These are phyloP conservation scores for Plebejus argus DNA, from an alignment of 2,888 invertebrate genomes.

Conservation along the genomic window DNA sequence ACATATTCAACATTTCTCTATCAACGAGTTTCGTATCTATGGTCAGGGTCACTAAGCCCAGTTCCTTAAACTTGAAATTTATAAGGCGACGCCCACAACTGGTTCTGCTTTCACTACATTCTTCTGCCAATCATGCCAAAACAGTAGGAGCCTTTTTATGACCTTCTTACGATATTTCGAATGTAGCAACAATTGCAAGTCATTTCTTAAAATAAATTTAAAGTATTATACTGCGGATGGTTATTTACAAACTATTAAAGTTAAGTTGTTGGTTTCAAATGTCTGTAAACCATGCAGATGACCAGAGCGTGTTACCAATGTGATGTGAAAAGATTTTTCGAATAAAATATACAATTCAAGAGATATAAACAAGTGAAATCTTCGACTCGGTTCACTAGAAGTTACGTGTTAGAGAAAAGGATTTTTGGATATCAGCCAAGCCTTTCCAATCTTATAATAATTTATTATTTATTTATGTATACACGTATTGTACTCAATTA, in stretches of 20 bases:
- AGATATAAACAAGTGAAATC: not conserved
- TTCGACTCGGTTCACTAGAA: not conserved
- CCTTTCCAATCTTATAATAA: not conserved
- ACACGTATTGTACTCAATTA: not conserved
- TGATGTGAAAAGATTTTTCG: not conserved
- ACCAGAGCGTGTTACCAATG: too few species aligned
- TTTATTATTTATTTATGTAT: not conserved
- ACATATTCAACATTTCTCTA: slow-evolving; percentile 1
- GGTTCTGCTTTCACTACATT: slow-evolving; percentile 5
- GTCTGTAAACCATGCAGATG: not conserved
- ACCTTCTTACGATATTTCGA: not conserved
- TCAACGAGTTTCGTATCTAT: not conserved
- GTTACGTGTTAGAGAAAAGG: not conserved
- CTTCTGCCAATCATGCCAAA: not conserved
- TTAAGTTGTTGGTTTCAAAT: not conserved
- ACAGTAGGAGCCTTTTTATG: not conserved
- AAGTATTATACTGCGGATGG: too few species aligned
- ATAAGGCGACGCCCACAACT: not conserved
- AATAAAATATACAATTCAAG: not conserved
- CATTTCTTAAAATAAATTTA: too few species aligned
- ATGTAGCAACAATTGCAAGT: too few species aligned
- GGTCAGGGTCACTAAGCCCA: not conserved
- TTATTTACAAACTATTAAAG: not conserved
- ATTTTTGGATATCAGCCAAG: not conserved
- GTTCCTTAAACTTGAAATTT: slow-evolving; percentile 12